Conservation (phyloP, 2,113 vertebrate species). For the Dipodomys stephensi region DNA sequence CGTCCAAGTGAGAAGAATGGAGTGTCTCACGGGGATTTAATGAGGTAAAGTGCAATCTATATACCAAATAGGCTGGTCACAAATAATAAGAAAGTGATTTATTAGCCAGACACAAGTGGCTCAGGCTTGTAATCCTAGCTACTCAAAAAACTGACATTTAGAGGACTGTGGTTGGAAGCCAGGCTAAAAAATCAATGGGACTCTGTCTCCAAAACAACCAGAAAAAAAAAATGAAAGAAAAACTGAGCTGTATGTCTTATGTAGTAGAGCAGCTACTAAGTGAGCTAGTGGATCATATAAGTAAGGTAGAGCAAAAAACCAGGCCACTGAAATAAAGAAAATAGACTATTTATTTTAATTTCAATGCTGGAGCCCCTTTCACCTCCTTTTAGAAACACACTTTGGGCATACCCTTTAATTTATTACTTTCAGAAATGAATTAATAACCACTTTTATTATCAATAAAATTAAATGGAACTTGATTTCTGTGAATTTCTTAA, state of each 20-base stretch:
- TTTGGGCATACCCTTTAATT: neutral
- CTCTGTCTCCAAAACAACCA: no score
- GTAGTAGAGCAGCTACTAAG: no score
- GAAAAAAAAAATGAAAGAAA: no score
- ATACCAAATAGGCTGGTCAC: neutral
- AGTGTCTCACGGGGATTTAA: neutral
- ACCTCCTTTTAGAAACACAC: neutral
- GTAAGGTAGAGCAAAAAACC: no score
- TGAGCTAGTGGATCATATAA: no score
- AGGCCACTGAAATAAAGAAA: neutral
- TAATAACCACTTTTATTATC: neutral
- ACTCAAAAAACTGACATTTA: no score
- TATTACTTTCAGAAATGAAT: neutral
- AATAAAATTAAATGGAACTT: neutral
- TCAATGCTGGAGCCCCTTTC: neutral
- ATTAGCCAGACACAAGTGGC: no score
- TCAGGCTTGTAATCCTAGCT: no score
- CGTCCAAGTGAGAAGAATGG: slow-evolving; percentile 2
- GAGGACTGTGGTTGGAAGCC: no score
- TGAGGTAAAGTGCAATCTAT: neutral
- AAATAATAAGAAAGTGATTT: neutral
- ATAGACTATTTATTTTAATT: no score
- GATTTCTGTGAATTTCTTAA: slow-evolving; percentile 32
- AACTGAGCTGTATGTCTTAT: no score
- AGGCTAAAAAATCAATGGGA: no score